Percentiles rank a stretch among this genome's conserved stretches.
Evolutionary conservation across 2,888 invertebrate species (phyloP).

Genomic region (Callyntrura guangdongensis): DNA sequence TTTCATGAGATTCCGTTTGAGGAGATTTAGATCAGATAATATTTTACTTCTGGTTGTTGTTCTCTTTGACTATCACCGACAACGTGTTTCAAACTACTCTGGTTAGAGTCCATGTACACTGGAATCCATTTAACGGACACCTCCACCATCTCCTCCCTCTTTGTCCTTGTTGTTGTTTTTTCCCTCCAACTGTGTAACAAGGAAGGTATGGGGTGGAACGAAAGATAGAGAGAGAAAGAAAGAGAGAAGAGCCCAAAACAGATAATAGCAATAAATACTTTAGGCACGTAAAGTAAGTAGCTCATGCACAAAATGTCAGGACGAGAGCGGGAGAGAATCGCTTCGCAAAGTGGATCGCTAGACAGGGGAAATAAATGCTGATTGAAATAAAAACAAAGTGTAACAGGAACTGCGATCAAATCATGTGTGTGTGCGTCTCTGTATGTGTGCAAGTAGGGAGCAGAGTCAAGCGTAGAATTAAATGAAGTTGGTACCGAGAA

Average conservation of each 20-base stretch:
- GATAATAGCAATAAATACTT: slow-evolving; percentile 51
- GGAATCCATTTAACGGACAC: background rate
- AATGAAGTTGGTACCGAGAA: background rate
- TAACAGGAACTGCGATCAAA: slow-evolving; percentile 31
- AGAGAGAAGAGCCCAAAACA: slow-evolving; percentile 21
- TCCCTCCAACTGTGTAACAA: background rate
- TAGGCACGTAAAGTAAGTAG: slow-evolving; percentile 41
- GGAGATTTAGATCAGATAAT: slow-evolving; percentile 72
- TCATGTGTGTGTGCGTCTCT: slow-evolving; percentile 12
- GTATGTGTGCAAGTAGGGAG: background rate
- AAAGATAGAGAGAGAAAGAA: background rate
- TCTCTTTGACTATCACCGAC: too few species aligned
- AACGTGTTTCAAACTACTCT: background rate
- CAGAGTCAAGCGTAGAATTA: background rate
- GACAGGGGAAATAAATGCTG: slow-evolving; percentile 21
- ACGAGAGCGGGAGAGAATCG: background rate
- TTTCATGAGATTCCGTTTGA: slow-evolving; percentile 66
- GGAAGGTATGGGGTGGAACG: too few species aligned
- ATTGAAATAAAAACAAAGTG: slow-evolving; percentile 46
- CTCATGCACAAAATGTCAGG: slow-evolving; percentile 47
- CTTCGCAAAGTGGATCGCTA: background rate
- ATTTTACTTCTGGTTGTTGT: slow-evolving; percentile 58
- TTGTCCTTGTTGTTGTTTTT: slow-evolving; percentile 18
- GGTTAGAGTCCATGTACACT: slow-evolving; percentile 47
- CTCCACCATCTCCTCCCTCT: background rate